Percentiles rank a stretch among this genome's conserved stretches.
phyloP scores from a whole-genome alignment of 1,140 invertebrate genomes.

The Chymomyza costata region DNA sequence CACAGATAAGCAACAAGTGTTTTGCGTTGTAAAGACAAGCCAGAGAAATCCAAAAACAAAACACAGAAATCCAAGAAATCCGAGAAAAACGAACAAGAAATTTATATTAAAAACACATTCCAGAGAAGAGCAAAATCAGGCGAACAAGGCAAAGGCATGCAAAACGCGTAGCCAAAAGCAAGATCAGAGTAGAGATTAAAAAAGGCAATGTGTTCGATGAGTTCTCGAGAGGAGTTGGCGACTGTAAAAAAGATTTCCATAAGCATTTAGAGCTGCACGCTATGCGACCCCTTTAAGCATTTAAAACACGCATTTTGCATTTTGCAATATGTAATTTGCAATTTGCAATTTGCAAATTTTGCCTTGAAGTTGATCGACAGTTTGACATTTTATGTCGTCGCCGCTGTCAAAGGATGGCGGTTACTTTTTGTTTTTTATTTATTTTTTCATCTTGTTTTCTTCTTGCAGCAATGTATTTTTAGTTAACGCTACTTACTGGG shows the following conservation, averaged over 20 bases:
- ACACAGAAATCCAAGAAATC: conserved; percentile 31
- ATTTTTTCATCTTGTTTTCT: conserved; percentile 7
- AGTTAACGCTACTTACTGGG: conserved; percentile 24
- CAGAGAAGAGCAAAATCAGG: conserved; percentile 44
- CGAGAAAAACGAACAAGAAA: conserved; percentile 26
- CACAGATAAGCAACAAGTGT: conserved; percentile 55
- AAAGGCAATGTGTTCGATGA: conserved; percentile 9
- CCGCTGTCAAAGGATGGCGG: conserved; percentile 58
- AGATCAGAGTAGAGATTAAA: conserved; percentile 61
- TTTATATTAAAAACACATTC: conserved; percentile 67
- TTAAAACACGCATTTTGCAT: conserved; percentile 67
- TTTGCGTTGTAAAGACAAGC: conserved; percentile 68
- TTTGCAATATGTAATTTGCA: no score
- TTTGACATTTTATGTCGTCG: conserved; percentile 70
- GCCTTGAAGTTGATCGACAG: conserved; percentile 71
- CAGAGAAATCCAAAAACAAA: conserved; percentile 28
- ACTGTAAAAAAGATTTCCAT: conserved; percentile 22
- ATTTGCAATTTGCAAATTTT: conserved; percentile 69
- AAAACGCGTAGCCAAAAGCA: conserved; percentile 49
- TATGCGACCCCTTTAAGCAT: conserved; percentile 47
- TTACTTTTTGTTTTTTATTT: conserved; percentile 38
- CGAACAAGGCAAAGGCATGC: conserved; percentile 55
- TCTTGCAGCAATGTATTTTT: conserved; percentile 7
- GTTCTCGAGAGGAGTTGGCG: no score
- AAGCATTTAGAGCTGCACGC: conserved; percentile 38